These are phyloP conservation scores for Neodon shergylaensis DNA, from an alignment of 2,113 vertebrate species.

Conservation along the genomic window DNA sequence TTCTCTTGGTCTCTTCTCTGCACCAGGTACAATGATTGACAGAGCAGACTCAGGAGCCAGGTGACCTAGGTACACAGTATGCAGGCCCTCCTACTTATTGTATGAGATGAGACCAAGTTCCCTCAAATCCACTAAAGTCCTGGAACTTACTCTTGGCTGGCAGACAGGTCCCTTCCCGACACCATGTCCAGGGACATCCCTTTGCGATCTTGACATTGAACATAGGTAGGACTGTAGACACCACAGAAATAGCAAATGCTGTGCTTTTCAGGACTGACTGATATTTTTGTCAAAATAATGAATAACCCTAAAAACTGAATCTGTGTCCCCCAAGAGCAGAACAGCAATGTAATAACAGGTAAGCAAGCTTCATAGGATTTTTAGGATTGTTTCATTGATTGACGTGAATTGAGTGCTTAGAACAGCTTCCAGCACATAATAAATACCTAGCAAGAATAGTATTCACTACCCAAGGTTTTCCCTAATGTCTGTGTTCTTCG, in stretches of 20 bases:
- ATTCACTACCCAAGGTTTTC: background rate
- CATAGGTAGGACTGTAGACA: fast-evolving
- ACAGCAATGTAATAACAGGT: background rate
- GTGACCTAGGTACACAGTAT: no score
- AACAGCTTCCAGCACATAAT: background rate
- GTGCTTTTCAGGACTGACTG: fast-evolving
- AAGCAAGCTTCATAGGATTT: background rate
- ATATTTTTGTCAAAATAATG: background rate
- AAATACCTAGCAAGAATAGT: background rate
- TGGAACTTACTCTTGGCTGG: background rate
- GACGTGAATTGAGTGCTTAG: background rate
- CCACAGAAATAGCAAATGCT: background rate
- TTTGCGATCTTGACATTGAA: background rate
- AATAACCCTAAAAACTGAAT: background rate
- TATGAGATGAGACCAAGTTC: background rate
- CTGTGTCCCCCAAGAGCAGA: background rate
- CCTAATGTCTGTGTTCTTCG: background rate
- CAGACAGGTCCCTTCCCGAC: background rate
- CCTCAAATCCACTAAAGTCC: fast-evolving
- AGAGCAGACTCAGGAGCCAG: background rate
- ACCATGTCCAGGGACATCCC: fast-evolving
- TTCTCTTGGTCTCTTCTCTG: background rate
- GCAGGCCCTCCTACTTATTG: fast-evolving
- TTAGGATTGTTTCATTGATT: background rate
- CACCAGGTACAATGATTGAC: no score